Evolutionary conservation across 1,140 invertebrate genomes (phyloP), one percentile per base, ranked within the genome.

Genomic region (Hypothenemus hampei): DNA sequence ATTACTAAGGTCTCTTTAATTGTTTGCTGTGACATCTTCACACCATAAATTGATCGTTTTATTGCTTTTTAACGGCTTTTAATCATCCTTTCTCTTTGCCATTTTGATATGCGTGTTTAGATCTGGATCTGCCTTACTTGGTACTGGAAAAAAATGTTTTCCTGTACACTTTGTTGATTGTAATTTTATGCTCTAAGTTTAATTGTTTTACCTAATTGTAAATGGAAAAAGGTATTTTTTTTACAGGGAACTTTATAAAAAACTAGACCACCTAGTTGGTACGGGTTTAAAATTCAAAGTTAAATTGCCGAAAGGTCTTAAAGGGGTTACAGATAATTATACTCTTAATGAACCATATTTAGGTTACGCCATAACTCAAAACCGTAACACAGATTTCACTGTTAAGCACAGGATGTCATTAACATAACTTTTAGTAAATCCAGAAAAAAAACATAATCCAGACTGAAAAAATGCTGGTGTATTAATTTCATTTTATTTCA

Each of bases 331-430:
- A 36, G 46, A 39, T 57, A 57, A 57, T 57, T 57, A 50, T 31
- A 45, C 36, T 4, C 20, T 43, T 57, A 43, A 48, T 54, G 26
- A 21, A 23, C 52, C 41, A 33, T 45, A 46, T 54, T 57, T 50
- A 43, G 53, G 31, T 22, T 13, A n/a, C 5, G 24, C 29, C 36
- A 57, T 57, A 57, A 41, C 8, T 57, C 55, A 57, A 35, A 44
- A 45, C 20, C 31, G 33, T 24, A 39, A 47, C 55, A 57, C 55
- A 57, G 55, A 48, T 41, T 49, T 43, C 55, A 21, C 46, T 57
- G 55, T 57, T 43, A 36, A 53, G 35, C 15, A 37, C 58, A 60
- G 58, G 58, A 60, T 54, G 51, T 60, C 52, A 60, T 60, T 60
- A 60, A 43, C 53, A 37, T 6, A 16, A 15, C 8, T n/a, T n/a